phyloP scores from a whole-genome alignment of 2,797 vertebrate genomes.

The Typhlichthys subterraneus region DNA sequence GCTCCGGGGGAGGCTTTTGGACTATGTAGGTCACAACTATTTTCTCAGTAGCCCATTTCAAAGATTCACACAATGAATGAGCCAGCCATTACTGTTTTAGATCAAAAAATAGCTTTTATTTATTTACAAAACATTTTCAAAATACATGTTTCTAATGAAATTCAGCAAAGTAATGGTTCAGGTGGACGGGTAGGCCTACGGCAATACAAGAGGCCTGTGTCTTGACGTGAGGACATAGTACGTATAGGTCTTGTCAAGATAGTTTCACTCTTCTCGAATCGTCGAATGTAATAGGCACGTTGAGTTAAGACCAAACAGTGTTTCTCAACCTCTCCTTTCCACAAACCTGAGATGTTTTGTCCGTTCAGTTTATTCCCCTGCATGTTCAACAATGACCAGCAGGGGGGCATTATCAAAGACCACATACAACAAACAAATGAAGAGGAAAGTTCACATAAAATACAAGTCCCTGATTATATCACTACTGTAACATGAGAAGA shows the following conservation, averaged over 20 bases:
- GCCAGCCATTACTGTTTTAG: constrained; percentile 6
- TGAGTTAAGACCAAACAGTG: constrained; percentile 49
- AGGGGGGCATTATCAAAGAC: constrained; percentile 19
- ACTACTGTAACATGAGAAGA: constrained; percentile 28
- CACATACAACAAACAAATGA: constrained; percentile 11
- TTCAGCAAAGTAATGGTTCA: constrained; percentile 14
- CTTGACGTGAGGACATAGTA: constrained; percentile 20
- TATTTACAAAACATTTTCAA: constrained; percentile 76
- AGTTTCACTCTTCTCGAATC: constrained; percentile 49
- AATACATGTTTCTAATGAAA: constrained; percentile 52
- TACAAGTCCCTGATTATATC: constrained; percentile 5
- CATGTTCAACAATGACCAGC: constrained; percentile 25
- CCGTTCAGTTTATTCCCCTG: constrained; percentile 30
- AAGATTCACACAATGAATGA: too few species aligned
- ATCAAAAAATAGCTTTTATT: constrained; percentile 73
- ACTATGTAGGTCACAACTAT: too few species aligned
- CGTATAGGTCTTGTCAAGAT: background rate
- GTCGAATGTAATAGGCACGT: constrained; percentile 67
- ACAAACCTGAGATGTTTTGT: constrained; percentile 7
- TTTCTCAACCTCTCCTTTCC: constrained; percentile 23
- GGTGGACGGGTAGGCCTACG: constrained; percentile 42
- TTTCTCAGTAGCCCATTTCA: too few species aligned
- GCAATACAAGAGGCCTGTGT: constrained; percentile 36
- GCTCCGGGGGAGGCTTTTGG: too few species aligned
- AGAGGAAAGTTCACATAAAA: constrained; percentile 21